Conservation (phyloP, 2,113 vertebrate species). For the Cygnus atratus region DNA sequence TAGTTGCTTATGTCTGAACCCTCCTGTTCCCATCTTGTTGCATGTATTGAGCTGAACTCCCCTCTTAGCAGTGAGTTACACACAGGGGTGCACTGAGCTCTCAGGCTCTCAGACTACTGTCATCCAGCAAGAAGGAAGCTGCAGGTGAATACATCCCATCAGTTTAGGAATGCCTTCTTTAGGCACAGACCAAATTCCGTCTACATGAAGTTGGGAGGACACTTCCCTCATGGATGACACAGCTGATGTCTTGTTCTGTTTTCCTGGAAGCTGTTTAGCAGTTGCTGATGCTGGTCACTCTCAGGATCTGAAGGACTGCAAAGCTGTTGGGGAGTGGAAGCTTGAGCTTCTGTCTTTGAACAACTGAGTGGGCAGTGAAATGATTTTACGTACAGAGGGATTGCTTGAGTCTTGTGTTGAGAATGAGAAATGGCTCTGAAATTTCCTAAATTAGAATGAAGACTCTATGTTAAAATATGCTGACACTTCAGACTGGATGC, state of each 20-base stretch:
- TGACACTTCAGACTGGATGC: neutral
- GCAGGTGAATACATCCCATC: neutral
- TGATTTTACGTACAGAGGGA: neutral
- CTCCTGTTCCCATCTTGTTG: neutral
- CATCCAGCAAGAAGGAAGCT: neutral
- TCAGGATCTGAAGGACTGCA: neutral
- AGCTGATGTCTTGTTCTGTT: neutral
- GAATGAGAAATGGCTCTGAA: neutral
- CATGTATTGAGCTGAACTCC: neutral
- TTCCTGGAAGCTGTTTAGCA: neutral
- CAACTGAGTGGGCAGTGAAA: neutral
- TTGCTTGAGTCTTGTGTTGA: neutral
- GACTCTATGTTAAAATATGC: neutral
- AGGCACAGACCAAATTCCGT: neutral
- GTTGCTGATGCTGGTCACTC: neutral
- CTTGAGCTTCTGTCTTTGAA: neutral
- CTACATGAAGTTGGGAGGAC: neutral
- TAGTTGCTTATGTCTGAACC: neutral
- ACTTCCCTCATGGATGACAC: neutral
- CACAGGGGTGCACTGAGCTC: fast-evolving
- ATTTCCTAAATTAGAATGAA: neutral
- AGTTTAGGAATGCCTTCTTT: neutral
- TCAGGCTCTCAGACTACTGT: neutral
- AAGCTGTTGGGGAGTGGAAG: neutral
- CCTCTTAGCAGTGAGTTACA: neutral